phyloP scores from a whole-genome alignment of 92 coral and sea anemone species.

The Actinostola sp. region DNA sequence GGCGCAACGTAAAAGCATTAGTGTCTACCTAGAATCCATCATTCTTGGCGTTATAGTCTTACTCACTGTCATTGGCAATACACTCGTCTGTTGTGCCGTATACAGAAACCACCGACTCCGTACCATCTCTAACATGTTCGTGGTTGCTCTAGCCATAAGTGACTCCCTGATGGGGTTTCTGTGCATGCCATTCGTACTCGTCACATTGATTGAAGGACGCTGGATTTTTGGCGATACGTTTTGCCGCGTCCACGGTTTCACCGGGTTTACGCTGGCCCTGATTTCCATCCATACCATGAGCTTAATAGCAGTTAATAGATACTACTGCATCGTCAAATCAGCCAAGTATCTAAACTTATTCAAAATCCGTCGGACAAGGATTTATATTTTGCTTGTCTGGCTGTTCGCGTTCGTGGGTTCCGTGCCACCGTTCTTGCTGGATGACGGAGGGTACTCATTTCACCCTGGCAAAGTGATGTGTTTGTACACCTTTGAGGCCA shows the following conservation, averaged over 20 bases:
- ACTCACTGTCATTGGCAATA: constrained; percentile 65
- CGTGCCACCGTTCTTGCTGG: constrained; percentile 59
- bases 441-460: constrained; percentile 51
- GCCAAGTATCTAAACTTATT: constrained; percentile 52
- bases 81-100: constrained; percentile 64
- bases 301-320: constrained; percentile 71
- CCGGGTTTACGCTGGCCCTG: constrained; percentile 63
- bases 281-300: constrained; percentile 73
- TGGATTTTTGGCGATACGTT: constrained; percentile 55
- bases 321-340: constrained; percentile 62
- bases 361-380: constrained; percentile 23
- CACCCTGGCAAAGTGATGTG: constrained; percentile 90
- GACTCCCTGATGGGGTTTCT: constrained; percentile 69
- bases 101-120: constrained; percentile 72
- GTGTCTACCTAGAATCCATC: constrained; percentile 36
- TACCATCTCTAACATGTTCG: constrained; percentile 69
- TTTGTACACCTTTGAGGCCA: constrained; percentile 65
- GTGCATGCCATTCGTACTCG: constrained; percentile 73
- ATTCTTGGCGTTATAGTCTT: constrained; percentile 38
- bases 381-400: constrained; percentile 58
- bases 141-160: constrained; percentile 73
- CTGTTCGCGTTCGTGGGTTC: constrained; percentile 64
- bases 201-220: constrained; percentile 46
- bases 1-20: not conserved
- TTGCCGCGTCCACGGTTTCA: constrained; percentile 74